Conservation (phyloP, 2,113 vertebrate genomes). For the Phrynocephalus versicolor region DNA sequence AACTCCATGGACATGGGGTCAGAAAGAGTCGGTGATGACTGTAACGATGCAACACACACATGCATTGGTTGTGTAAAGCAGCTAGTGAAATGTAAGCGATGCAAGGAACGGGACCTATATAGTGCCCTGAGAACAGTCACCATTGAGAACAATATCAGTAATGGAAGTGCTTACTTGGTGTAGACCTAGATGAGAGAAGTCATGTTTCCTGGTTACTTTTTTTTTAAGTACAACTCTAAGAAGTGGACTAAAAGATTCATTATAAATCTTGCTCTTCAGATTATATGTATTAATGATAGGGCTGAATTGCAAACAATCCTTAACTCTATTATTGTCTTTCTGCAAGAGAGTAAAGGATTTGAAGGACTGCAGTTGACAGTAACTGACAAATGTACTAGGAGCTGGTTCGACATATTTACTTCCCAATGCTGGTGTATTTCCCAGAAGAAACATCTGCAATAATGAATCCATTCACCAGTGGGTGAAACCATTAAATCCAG, state of each 20-base stretch:
- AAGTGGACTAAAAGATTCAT: not conserved
- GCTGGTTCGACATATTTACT: not conserved
- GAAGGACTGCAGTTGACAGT: not conserved
- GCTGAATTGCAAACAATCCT: not conserved
- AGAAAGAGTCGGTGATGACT: no score
- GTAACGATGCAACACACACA: no score
- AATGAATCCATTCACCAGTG: not conserved
- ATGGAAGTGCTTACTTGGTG: no score
- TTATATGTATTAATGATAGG: not conserved
- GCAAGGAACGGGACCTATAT: no score
- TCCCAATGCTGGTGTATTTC: not conserved
- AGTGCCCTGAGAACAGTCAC: no score
- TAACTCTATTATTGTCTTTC: not conserved
- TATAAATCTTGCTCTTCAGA: not conserved
- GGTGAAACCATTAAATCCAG: not conserved
- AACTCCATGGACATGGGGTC: no score
- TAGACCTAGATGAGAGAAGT: no score
- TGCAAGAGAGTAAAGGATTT: not conserved
- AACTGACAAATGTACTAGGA: not conserved
- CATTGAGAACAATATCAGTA: no score
- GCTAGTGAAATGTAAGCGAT: no score
- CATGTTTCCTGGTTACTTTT: no score
- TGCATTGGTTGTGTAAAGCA: no score
- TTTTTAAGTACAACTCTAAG: no score
- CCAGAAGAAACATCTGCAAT: conserved; percentile 3